Base-by-base conservation (phyloP, 2,113 vertebrate genomes). In the Euleptes europaea region DNA sequence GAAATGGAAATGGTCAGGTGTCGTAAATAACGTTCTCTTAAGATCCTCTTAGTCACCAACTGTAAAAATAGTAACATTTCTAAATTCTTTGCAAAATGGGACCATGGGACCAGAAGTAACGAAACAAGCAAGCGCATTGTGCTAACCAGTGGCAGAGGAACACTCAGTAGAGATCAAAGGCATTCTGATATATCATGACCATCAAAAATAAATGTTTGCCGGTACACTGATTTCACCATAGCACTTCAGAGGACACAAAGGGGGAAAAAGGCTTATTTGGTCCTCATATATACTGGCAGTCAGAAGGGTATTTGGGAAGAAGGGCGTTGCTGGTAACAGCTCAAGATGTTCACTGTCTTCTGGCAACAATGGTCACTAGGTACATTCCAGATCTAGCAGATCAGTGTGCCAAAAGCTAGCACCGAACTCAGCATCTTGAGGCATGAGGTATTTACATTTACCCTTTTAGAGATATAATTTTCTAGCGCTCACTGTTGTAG, bases 151-250 rank as follows among this genome's bases (percentile, higher is more conserved):
- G 47, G 76, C 69, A 42, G 28, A 70, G 5, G 40, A 67, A 60
- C 44, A 9, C 1, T 35, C 49, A 15, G 1, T 17, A 3, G 33
- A 71, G 28, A 54, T 14, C 76, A 84, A 80, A 72, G 42, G 35
- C 19, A 38, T 63, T 42, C 19, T 2, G 0, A 23, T n/a, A 49
- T 17, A 28, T 10, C 26, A 66, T 6, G 11, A 15, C 14, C 23
- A 78, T 40, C 35, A 44, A 3, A 0, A 1, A 4, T 23, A 35
- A 0, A 23, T 90, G 17, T 38, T 40, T 70, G 38, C 78, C 15
- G 51, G 67, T 65, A 10, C 33, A 8, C 57, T 42, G 28, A 1
- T 51, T 26, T 19, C 3, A 80, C 60, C 0, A 26, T 15, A 1
- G 1, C 1, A 63, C 40, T 42, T 5, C 23, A 42, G 40, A 73